Evolutionary conservation across 1,140 invertebrate species (phyloP), one percentile per base, ranked within the genome.

Genomic region (Mercenaria mercenaria): DNA sequence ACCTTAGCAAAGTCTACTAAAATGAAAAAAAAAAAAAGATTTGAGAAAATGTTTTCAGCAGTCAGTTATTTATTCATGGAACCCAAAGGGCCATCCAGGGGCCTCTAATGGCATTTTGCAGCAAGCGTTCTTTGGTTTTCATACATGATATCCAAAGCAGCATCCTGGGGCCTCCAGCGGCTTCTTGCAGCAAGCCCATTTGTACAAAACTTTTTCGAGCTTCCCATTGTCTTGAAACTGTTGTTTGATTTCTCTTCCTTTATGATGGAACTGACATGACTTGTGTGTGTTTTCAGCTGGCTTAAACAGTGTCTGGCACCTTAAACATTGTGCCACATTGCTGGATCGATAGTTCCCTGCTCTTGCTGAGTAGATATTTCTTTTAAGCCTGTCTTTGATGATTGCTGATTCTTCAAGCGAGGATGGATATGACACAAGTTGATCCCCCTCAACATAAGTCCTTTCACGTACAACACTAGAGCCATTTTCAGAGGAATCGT

Each of bases 291-390:
- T 94, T 74, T 94, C 93, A 10, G 82, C 76, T 6, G 79, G 89
- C 29, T 92, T 91, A 69, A 93, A 94, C 52, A 94, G 72, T 50
- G 83, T 86, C 52, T 93, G 92, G 74, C 93, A 94, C 32, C 93
- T 89, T 50, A 93, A 81, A 84, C 91, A 96, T 96, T 96, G 91
- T 26, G 90, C 88, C 29, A 89, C 88, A 56, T 88, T 88, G 34
- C 69, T 77, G 6, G 88, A 83, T 37, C 81, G 37, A 50, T 52
- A 74, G 67, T 89, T 72, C 20, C 32, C 80, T 23, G 83, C 76
- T 34, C 88, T 74, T 23, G 80, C 69, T 39, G 88, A 89, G 32
- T 89, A 89, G 29, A 86, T 85, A 61, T 88, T 84, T 43, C 90
- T 83, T 39, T 88, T 90, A 10, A 82, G 39, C 18, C 90, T 59